phyloP scores from a whole-genome alignment of 2,113 vertebrate genomes.

The Microcebus griseorufus region DNA sequence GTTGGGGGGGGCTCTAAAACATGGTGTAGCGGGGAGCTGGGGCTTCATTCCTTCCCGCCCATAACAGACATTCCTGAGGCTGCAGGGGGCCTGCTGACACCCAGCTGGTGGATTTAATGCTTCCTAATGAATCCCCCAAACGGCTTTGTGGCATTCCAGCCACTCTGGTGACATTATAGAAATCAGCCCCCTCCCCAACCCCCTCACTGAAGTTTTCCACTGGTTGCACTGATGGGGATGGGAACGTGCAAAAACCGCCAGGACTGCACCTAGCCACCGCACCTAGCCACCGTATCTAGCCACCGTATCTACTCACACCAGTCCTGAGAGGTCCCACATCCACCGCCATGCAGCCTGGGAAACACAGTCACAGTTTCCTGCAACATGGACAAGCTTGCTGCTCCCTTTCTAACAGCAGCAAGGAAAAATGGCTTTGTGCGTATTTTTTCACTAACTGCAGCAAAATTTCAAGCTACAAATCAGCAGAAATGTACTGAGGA shows the following conservation, averaged over 20 bases:
- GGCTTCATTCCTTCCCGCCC: background rate
- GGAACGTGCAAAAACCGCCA: no score
- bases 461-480: background rate
- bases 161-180: background rate
- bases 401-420: background rate
- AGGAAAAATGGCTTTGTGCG: background rate
- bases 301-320: accelerated
- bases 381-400: accelerated
- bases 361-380: background rate
- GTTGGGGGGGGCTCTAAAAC: background rate
- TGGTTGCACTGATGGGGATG: background rate
- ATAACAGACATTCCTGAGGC: slow-evolving; percentile 56
- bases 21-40: background rate
- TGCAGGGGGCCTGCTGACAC: slow-evolving; percentile 5
- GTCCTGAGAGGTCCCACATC: background rate
- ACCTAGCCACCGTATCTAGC: accelerated
- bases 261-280: accelerated
- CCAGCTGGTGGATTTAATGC: background rate
- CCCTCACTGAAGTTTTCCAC: background rate
- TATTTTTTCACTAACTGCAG: background rate
- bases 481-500: accelerated
- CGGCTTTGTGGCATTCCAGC: background rate
- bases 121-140: background rate
- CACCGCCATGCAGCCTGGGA: accelerated
- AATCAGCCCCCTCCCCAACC: background rate